phyloP scores from a whole-genome alignment of 2,888 invertebrate species.

The Stenolophus ochropezus region DNA sequence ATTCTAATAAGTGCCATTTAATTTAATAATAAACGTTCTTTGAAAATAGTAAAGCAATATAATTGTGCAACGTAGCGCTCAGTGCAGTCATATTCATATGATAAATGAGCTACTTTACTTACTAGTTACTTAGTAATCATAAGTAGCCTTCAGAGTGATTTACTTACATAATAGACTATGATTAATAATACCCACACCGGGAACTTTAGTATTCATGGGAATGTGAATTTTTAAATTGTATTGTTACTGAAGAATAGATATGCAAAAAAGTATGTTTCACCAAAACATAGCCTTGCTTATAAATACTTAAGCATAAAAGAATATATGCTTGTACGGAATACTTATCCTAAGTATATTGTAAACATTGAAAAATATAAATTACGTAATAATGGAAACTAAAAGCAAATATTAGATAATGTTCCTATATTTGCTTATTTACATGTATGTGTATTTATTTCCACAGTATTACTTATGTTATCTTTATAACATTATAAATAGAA shows the following conservation, averaged over 20 bases:
- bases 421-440: too few relatives aligned
- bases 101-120: neutral
- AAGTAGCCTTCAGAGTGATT: neutral
- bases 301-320: too few relatives aligned
- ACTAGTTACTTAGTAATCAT: constrained; percentile 10
- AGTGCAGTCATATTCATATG: neutral
- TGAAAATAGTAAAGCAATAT: neutral
- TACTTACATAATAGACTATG: neutral
- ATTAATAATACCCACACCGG: neutral
- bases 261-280: too few relatives aligned
- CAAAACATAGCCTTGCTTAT: too few relatives aligned
- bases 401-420: too few relatives aligned
- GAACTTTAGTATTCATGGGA: neutral
- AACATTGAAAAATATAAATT: too few relatives aligned
- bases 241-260: neutral
- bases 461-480: too few relatives aligned
- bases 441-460: too few relatives aligned
- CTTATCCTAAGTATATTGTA: too few relatives aligned
- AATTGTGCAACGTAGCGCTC: constrained; percentile 3
- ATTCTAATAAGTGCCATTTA: neutral
- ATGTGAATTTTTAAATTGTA: neutral
- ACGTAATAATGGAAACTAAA: too few relatives aligned
- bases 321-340: too few relatives aligned
- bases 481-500: too few relatives aligned
- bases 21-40: constrained; percentile 19